phyloP scores from a whole-genome alignment of 2,797 vertebrate species.

The Luscinia megarhynchos region DNA sequence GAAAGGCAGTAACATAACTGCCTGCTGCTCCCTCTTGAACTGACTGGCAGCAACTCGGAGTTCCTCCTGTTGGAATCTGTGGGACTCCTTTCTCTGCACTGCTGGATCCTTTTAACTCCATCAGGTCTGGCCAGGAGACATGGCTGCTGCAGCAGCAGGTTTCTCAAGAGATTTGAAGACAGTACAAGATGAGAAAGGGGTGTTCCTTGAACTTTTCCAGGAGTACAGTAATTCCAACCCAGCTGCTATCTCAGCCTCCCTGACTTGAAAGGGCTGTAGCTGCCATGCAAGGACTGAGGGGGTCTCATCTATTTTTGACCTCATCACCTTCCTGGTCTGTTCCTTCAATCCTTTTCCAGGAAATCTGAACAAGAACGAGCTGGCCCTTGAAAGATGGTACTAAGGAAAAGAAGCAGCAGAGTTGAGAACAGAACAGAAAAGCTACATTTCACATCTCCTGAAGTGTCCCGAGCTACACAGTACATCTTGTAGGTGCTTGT shows the following conservation, averaged over 20 bases:
- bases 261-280: background rate
- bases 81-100: background rate
- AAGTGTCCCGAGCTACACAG: background rate
- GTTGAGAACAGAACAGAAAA: background rate
- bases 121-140: background rate
- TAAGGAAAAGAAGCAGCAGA: background rate
- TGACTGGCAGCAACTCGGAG: background rate
- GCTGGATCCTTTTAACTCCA: background rate
- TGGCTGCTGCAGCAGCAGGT: background rate
- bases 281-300: background rate
- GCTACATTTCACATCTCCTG: background rate
- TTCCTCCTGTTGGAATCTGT: background rate
- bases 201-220: background rate
- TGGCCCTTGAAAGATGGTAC: background rate
- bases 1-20: slow-evolving; percentile 29
- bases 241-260: background rate
- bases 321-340: background rate
- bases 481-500: background rate
- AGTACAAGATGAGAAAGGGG: background rate
- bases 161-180: background rate
- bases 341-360: background rate
- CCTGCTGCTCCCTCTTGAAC: slow-evolving; percentile 26
- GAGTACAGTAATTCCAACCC: accelerated
- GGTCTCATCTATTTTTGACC: background rate
- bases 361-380: background rate